A percentile compares a stretch with the other conserved stretches of the same genome.
Evolutionary conservation across 2,888 invertebrate genomes (phyloP).

Genomic region (Ornithoptera alexandrae): DNA sequence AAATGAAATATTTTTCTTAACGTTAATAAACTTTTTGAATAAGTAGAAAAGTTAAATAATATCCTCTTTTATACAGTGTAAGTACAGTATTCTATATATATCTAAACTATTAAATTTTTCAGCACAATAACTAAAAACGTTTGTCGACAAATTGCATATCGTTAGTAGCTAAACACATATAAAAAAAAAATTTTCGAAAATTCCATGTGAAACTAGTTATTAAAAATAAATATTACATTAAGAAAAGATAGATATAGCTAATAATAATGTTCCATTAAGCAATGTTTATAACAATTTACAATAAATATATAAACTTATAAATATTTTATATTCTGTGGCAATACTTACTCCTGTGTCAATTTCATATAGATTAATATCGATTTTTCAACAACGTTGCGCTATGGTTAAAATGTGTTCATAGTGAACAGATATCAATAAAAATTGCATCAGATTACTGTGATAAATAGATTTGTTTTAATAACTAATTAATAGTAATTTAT

Average conservation of each 20-base stretch:
- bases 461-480: background rate
- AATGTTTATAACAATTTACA: background rate
- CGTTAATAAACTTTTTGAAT: too few relatives aligned
- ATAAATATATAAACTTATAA: background rate
- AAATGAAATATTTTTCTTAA: background rate
- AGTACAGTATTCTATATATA: too few relatives aligned
- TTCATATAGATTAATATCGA: background rate
- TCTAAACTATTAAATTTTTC: too few relatives aligned
- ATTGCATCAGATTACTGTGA: background rate
- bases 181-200: too few relatives aligned
- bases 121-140: too few relatives aligned
- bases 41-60: background rate
- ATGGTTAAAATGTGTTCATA: constrained; percentile 4
- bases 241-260: background rate
- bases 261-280: background rate
- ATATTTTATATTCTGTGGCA: background rate
- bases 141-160: too few relatives aligned
- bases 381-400: constrained; percentile 16
- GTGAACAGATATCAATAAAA: background rate
- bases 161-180: too few relatives aligned
- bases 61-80: background rate
- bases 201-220: too few relatives aligned
- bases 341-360: background rate
- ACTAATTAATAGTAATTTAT: background rate
- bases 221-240: too few relatives aligned